These are phyloP conservation scores for Exephanes ischioxanthus DNA, from an alignment of 2,888 invertebrate genomes.

Conservation along the genomic window DNA sequence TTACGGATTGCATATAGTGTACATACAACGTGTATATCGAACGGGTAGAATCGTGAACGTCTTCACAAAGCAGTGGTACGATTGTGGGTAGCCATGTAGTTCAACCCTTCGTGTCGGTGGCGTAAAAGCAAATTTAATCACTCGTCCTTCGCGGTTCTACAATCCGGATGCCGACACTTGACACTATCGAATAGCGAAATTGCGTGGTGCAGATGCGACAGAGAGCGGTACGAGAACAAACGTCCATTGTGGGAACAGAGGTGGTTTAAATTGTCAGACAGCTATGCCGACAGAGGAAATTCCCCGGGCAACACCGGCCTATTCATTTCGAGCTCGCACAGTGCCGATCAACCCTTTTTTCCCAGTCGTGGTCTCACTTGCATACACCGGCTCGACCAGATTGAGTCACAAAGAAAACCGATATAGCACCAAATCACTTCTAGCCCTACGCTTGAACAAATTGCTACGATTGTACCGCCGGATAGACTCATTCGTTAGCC, in stretches of 20 bases:
- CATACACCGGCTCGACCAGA: background rate
- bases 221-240: conserved; percentile 9
- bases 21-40: background rate
- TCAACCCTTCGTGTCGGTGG: background rate
- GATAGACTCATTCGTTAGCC: background rate
- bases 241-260: conserved; percentile 20
- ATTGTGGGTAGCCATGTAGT: background rate
- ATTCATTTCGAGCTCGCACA: conserved; percentile 9
- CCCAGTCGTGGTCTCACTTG: background rate
- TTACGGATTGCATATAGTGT: background rate
- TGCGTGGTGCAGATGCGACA: conserved; percentile 4
- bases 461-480: background rate
- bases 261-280: conserved; percentile 37
- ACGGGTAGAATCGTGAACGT: background rate
- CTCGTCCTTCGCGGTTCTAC: conserved; percentile 7
- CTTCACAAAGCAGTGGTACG: background rate
- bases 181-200: conserved; percentile 22
- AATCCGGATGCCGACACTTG: conserved; percentile 6
- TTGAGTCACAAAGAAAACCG: conserved; percentile 38
- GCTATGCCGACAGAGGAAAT: conserved; percentile 35
- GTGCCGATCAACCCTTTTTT: background rate
- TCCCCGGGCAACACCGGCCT: background rate
- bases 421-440: conserved; percentile 16
- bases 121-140: conserved; percentile 14
- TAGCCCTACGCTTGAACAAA: background rate